A percentile compares a stretch with the other conserved stretches of the same genome.
These are phyloP conservation scores for Penaeus monodon DNA, from an alignment of 2,888 invertebrate genomes.

Conservation along the genomic window DNA sequence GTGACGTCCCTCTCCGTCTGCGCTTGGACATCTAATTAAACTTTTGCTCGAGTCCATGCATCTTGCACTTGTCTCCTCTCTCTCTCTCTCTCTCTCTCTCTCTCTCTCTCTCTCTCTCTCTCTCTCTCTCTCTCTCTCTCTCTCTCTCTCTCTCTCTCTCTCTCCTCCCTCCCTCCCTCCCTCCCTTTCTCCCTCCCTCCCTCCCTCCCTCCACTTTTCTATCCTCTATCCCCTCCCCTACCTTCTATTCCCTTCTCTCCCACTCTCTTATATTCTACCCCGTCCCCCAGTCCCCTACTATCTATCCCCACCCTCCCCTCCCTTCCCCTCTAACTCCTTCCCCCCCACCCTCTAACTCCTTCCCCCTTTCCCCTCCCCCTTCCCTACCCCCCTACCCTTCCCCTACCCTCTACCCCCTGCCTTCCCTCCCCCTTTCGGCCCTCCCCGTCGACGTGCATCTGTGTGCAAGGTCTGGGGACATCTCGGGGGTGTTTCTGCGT, in stretches of 20 bases:
- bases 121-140: slow-evolving; percentile 19
- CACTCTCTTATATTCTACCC: slow-evolving; percentile 3
- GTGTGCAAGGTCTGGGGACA: too few species aligned
- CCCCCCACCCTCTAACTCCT: neutral
- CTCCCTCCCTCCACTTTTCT: too few species aligned
- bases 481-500: too few species aligned
- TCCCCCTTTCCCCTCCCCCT: neutral
- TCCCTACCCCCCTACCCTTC: neutral
- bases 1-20: slow-evolving; percentile 27
- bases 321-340: neutral
- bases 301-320: neutral
- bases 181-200: too few species aligned
- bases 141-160: neutral
- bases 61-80: slow-evolving; percentile 17
- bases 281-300: neutral
- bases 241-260: neutral
- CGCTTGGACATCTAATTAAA: slow-evolving; percentile 41
- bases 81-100: neutral
- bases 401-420: too few species aligned
- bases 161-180: too few species aligned
- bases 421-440: neutral
- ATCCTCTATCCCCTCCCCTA: neutral
- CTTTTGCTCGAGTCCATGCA: slow-evolving; percentile 26
- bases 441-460: too few species aligned
- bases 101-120: neutral